Evolutionary conservation across 2,797 vertebrate species (phyloP), one percentile per base, ranked within the genome.

Genomic region (Hydrophis major): DNA sequence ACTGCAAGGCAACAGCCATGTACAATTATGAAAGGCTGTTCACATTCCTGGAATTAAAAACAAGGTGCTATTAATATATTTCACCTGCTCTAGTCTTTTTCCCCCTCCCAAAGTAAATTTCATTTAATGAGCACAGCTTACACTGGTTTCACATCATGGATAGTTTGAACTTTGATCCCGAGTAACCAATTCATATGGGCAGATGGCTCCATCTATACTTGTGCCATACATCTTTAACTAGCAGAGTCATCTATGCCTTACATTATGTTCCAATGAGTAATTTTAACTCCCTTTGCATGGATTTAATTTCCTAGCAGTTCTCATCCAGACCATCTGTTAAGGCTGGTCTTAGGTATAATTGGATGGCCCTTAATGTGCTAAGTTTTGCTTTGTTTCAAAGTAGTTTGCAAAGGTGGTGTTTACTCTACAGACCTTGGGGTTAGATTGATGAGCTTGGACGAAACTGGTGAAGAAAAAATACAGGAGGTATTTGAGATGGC

Each of bases 401-500:
- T 57, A 90, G 83, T 93, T 91, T 93, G 91, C 89, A 10, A 0
- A 57, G 55, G 93, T 78, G 94, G 89, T 89, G 94, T 96, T 95
- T 92, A 55, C 86, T 94, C 95, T 92, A 95, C 93, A 89, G 42
- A 86, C 10, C 27, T 95, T 87, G 92, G 92, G 94, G 63, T 96
- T 90, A 87, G 95, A 95, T 56, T 93, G 92, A 94, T 28, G 93
- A 95, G 90, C 37, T 95, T 91, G 56, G 89, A 90, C 94, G 94
- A 93, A 86, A 93, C 87, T 93, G 93, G 91, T 95, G 94, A 95
- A 96, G 95, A 94, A 66, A 96, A 96, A 88, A 69, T 89, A 94
- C 88, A 95, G 94, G 28, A 95, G 94, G 95, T 95, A 93, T 96
- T 97, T 95, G 94, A 94, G 94, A 74, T 94, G 95, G 94, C 93